Conservation (phyloP, 2,113 vertebrate species). For the Periophthalmus modestus region DNA sequence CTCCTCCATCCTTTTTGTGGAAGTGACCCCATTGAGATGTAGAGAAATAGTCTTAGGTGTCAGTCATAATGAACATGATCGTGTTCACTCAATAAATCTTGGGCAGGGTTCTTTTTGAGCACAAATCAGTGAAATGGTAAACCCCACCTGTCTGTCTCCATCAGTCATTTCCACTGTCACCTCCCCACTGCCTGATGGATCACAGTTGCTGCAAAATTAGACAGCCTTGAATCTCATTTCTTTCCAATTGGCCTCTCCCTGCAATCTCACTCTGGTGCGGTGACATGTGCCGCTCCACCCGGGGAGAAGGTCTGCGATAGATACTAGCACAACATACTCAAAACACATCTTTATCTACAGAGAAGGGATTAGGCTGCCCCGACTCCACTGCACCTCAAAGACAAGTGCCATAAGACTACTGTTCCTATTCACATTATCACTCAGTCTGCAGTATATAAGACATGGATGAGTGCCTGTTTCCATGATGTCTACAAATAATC, state of each 20-base stretch:
- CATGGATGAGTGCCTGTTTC: slow-evolving; percentile 62
- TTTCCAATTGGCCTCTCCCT: slow-evolving; percentile 96
- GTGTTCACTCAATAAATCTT: slow-evolving; percentile 99
- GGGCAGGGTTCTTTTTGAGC: slow-evolving; percentile 94
- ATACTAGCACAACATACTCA: slow-evolving; percentile 69
- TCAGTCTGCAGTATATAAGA: slow-evolving; percentile 72
- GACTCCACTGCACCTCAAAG: slow-evolving; percentile 73
- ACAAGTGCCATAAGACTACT: slow-evolving; percentile 62
- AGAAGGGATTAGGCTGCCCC: slow-evolving; percentile 66
- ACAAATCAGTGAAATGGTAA: slow-evolving; percentile 99
- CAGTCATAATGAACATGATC: slow-evolving; percentile 99
- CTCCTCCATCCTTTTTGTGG: slow-evolving; percentile 84
- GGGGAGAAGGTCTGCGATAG: slow-evolving; percentile 66
- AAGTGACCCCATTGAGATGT: slow-evolving; percentile 98
- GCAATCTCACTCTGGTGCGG: slow-evolving; percentile 93
- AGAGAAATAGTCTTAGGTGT: slow-evolving; percentile 98
- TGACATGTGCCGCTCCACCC: slow-evolving; percentile 89
- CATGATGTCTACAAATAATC: slow-evolving; percentile 65
- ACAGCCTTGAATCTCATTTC: slow-evolving; percentile 99
- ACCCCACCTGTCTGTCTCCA: slow-evolving; percentile 99
- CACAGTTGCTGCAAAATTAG: slow-evolving; percentile 99
- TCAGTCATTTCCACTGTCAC: slow-evolving; percentile 99
- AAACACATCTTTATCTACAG: slow-evolving; percentile 83
- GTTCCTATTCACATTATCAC: slow-evolving; percentile 72
- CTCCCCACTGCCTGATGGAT: slow-evolving; percentile 98